Conservation (phyloP, 2,888 invertebrate species). For the Leucophora obtusa region DNA sequence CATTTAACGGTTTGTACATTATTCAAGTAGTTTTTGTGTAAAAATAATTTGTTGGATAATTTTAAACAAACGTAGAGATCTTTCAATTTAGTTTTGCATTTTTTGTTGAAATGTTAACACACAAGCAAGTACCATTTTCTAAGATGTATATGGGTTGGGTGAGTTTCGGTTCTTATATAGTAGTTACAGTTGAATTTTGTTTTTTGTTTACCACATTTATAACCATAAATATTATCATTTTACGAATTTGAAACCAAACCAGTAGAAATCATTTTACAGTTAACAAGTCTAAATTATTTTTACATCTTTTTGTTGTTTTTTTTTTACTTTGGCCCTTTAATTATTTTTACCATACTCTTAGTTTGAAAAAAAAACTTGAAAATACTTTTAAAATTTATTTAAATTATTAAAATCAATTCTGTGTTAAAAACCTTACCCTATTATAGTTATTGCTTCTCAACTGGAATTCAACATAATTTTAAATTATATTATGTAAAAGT, state of each 20-base stretch:
- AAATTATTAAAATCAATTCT: constrained; percentile 29
- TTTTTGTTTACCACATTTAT: not conserved
- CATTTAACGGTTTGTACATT: constrained; percentile 60
- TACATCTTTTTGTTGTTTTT: constrained; percentile 21
- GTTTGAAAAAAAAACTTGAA: constrained; percentile 54
- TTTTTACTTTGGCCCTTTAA: constrained; percentile 18
- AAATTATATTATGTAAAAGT: not conserved
- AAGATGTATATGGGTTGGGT: constrained; percentile 28
- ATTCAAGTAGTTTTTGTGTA: constrained; percentile 49
- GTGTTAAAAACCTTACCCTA: constrained; percentile 40
- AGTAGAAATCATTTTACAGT: constrained; percentile 2
- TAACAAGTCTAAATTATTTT: not conserved
- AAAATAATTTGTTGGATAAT: constrained; percentile 57
- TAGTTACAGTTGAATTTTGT: not conserved
- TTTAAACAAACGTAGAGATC: constrained; percentile 12
- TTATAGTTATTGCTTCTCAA: constrained; percentile 53
- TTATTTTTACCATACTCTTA: constrained; percentile 36
- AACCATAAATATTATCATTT: not conserved
- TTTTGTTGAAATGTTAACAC: constrained; percentile 57
- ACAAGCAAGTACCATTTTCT: constrained; percentile 69
- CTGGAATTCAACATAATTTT: not conserved
- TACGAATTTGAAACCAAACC: not conserved
- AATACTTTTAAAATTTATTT: constrained; percentile 57
- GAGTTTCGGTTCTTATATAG: not conserved
- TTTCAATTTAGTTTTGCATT: not conserved